Evolutionary conservation across 2,888 invertebrate species (phyloP).

Genomic region (Pristionchus fissidentatus): DNA sequence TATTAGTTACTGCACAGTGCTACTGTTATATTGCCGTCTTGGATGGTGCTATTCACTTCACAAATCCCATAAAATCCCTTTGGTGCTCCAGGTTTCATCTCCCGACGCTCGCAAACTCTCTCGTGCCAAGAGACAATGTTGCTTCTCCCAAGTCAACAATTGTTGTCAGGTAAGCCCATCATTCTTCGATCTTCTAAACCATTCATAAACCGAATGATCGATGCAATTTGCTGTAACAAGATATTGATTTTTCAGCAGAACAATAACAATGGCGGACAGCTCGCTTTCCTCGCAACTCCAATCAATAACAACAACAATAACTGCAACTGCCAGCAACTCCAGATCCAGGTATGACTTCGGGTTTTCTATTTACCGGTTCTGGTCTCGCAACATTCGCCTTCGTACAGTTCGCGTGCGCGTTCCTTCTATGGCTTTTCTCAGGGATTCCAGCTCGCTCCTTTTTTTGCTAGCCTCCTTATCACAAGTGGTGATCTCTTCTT

Average conservation of each 20-base stretch:
- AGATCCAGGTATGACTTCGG: constrained; percentile 41
- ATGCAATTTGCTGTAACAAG: neutral
- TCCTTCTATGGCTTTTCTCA: neutral
- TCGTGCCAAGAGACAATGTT: constrained; percentile 68
- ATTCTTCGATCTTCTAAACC: constrained; percentile 8
- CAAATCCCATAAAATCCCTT: neutral
- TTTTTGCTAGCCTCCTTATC: constrained; percentile 3
- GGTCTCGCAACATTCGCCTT: neutral
- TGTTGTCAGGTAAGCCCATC: constrained; percentile 53
- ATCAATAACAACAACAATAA: constrained; percentile 49
- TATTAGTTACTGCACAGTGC: neutral
- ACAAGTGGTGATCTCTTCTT: neutral
- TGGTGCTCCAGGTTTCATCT: neutral
- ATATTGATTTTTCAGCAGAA: neutral
- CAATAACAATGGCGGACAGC: constrained; percentile 30
- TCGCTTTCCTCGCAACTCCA: constrained; percentile 44
- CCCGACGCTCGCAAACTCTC: constrained; percentile 49
- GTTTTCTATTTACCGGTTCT: neutral
- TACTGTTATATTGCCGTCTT: neutral
- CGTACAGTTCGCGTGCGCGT: neutral
- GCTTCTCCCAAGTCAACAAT: constrained; percentile 58
- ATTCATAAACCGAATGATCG: neutral
- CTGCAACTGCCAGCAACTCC: constrained; percentile 47
- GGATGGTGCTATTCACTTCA: neutral
- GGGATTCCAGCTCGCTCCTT: neutral